These are phyloP conservation scores for Lasioglossum baleicum DNA, from an alignment of 1,140 invertebrate genomes.

Conservation along the genomic window DNA sequence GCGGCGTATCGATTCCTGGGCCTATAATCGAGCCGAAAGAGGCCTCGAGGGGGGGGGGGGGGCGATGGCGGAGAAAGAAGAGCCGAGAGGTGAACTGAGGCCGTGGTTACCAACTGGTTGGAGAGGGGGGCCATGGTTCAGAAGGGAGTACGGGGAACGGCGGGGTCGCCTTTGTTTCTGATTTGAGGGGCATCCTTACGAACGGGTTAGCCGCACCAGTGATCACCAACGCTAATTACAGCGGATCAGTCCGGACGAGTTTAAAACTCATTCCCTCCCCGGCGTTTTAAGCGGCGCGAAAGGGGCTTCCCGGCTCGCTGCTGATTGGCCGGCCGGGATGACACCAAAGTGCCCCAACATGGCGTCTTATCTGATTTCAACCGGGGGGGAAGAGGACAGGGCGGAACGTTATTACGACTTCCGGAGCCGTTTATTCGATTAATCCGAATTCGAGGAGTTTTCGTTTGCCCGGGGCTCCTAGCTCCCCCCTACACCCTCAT, in stretches of 20 bases:
- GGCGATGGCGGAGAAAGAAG: slow-evolving; percentile 34
- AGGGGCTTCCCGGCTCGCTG: slow-evolving; percentile 67
- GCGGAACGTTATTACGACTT: slow-evolving; percentile 57
- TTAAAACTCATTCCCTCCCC: slow-evolving; percentile 76
- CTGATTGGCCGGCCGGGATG: slow-evolving; percentile 75
- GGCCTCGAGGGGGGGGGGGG: slow-evolving; percentile 32
- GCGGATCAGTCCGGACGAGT: slow-evolving; percentile 75
- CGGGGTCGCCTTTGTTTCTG: slow-evolving; percentile 69
- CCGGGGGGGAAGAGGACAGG: slow-evolving; percentile 26
- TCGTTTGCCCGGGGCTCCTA: neutral
- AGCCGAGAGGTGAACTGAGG: slow-evolving; percentile 1
- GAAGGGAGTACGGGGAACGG: neutral
- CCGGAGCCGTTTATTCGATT: slow-evolving; percentile 45
- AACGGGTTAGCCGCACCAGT: slow-evolving; percentile 75
- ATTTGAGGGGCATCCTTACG: slow-evolving; percentile 73
- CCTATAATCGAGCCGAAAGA: slow-evolving; percentile 63
- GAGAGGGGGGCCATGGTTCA: neutral
- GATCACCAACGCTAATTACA: slow-evolving; percentile 79
- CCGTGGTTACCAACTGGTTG: neutral
- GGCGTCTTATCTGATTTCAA: slow-evolving; percentile 79
- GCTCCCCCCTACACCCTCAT: too few relatives aligned
- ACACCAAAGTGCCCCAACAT: slow-evolving; percentile 78
- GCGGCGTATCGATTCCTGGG: slow-evolving; percentile 67
- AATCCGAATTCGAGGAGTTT: slow-evolving; percentile 42
- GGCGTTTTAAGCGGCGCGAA: slow-evolving; percentile 67